Conservation (phyloP, 2,113 vertebrate genomes). For the Alethe castanea region DNA sequence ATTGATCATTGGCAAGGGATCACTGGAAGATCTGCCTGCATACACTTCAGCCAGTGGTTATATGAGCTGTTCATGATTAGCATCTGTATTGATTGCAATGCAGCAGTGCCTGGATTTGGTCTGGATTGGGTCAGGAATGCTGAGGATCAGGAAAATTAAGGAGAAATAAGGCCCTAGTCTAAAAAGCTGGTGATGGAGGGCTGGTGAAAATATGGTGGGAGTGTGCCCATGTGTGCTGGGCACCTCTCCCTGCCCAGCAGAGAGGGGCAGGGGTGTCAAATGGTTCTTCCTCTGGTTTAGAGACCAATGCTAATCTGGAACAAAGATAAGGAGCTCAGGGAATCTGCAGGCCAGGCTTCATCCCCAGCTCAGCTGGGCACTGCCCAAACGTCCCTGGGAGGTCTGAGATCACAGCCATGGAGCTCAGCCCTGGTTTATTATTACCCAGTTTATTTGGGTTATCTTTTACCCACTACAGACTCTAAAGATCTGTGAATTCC, state of each 20-base stretch:
- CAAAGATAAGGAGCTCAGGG: neutral
- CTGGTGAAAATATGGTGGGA: neutral
- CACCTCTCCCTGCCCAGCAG: neutral
- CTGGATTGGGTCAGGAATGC: neutral
- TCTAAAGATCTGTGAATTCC: neutral
- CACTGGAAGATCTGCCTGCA: neutral
- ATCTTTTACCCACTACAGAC: neutral
- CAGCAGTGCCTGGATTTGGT: neutral
- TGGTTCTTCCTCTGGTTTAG: neutral
- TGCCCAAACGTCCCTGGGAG: neutral
- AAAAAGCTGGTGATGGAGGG: neutral
- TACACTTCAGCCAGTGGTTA: neutral
- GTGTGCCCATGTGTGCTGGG: fast-evolving
- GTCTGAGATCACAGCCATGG: neutral
- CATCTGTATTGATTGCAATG: constrained; percentile 29
- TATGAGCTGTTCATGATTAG: neutral
- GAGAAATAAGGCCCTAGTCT: neutral
- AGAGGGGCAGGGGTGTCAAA: neutral
- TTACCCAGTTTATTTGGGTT: neutral
- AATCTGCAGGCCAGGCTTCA: neutral
- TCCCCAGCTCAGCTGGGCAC: fast-evolving
- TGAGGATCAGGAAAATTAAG: neutral
- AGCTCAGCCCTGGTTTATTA: neutral
- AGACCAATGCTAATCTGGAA: fast-evolving
- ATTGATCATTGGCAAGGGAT: constrained; percentile 46